A percentile compares a stretch with the other conserved stretches of the same genome.
These are phyloP conservation scores for Epinotia demarniana DNA, from an alignment of 2,888 invertebrate genomes.

Conservation along the genomic window DNA sequence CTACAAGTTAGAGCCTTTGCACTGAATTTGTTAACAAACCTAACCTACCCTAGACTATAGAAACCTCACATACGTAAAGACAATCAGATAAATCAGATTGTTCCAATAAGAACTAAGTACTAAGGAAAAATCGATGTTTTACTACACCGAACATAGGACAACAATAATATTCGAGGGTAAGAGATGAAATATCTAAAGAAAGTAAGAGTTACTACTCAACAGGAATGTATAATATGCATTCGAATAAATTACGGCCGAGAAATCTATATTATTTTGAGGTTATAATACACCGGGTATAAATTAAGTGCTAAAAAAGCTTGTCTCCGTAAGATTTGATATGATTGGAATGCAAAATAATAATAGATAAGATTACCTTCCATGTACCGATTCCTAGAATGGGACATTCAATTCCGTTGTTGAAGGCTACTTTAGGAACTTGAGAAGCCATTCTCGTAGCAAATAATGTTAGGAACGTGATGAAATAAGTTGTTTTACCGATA, in stretches of 20 bases:
- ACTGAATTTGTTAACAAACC: too few relatives aligned
- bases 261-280: not conserved
- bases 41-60: too few relatives aligned
- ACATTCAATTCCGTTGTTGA: slow-evolving; percentile 86
- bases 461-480: slow-evolving; percentile 15
- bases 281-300: not conserved
- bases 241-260: not conserved
- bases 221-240: not conserved
- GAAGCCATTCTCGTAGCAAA: slow-evolving; percentile 61
- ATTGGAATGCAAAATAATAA: not conserved
- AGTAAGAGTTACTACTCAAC: too few relatives aligned
- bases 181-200: too few relatives aligned
- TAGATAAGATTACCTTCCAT: slow-evolving; percentile 86
- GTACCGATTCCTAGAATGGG: slow-evolving; percentile 92
- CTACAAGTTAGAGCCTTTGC: too few relatives aligned
- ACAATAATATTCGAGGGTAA: too few relatives aligned
- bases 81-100: too few relatives aligned
- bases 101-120: too few relatives aligned
- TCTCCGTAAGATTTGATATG: not conserved
- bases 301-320: not conserved
- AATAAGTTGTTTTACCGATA: not conserved
- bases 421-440: slow-evolving; percentile 80
- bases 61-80: too few relatives aligned
- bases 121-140: too few relatives aligned
- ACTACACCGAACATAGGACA: too few relatives aligned